phyloP scores from a whole-genome alignment of 2,113 vertebrate species.

The Tylochromis polylepis region DNA sequence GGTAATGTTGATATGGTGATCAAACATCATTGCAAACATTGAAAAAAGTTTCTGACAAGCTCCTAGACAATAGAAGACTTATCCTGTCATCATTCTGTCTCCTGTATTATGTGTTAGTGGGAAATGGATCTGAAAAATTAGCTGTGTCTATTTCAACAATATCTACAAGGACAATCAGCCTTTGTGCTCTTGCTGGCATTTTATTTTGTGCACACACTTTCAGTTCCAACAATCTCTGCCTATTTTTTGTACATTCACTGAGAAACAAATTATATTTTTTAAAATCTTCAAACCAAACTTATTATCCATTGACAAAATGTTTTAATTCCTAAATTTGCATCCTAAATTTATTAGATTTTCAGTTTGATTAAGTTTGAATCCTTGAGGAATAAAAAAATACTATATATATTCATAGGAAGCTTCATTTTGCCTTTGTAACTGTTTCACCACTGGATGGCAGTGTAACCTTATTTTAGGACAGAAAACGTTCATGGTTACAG shows the following conservation, averaged over 20 bases:
- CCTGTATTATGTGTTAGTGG: too few species aligned
- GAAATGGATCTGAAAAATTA: too few species aligned
- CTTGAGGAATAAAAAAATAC: too few species aligned
- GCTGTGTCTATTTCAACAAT: too few species aligned
- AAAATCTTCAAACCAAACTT: not conserved
- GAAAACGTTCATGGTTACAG: not conserved
- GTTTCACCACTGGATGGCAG: not conserved
- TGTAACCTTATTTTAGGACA: not conserved
- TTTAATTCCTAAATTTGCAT: not conserved
- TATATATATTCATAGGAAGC: too few species aligned
- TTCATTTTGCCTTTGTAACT: not conserved
- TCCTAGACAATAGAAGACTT: too few species aligned
- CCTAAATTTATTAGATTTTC: not conserved
- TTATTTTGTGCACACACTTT: not conserved
- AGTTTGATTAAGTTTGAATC: not conserved
- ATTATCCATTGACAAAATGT: not conserved
- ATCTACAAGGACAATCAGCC: too few species aligned
- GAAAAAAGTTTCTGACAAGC: too few species aligned
- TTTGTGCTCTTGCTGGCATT: too few species aligned
- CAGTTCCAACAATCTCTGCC: not conserved
- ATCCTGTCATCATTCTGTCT: too few species aligned
- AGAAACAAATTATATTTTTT: too few species aligned
- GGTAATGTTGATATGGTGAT: not conserved
- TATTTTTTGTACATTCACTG: not conserved
- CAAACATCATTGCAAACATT: not conserved